Evolutionary conservation across 2,888 invertebrate species (phyloP).

Genomic region (Apamea epomidion): DNA sequence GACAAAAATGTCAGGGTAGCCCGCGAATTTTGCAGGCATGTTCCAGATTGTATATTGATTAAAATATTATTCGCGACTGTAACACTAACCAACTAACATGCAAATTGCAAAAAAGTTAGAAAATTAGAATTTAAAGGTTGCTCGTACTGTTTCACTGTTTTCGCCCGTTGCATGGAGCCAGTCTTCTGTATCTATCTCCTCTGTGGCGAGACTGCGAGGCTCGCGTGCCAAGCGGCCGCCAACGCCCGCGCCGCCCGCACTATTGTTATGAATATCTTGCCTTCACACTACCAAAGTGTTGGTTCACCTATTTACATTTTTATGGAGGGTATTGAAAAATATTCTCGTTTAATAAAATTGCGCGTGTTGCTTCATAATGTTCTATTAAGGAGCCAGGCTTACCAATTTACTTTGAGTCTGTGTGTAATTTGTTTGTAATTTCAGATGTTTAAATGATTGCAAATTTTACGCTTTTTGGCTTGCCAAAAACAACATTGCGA

Average conservation of each 20-base stretch:
- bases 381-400: slow-evolving; percentile 33
- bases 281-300: slow-evolving; percentile 61
- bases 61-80: not conserved
- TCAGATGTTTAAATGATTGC: not conserved
- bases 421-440: no score
- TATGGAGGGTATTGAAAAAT: slow-evolving; percentile 63
- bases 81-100: not conserved
- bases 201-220: slow-evolving; percentile 60
- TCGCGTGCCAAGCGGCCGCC: slow-evolving; percentile 66
- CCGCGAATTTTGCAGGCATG: not conserved
- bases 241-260: slow-evolving; percentile 44
- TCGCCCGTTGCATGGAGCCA: not conserved
- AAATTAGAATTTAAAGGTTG: not conserved
- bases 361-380: slow-evolving; percentile 45
- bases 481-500: no score
- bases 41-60: not conserved
- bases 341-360: slow-evolving; percentile 52
- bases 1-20: not conserved
- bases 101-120: not conserved
- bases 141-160: not conserved
- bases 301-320: slow-evolving; percentile 67
- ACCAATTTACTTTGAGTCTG: slow-evolving; percentile 15
- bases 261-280: slow-evolving; percentile 70
- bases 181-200: slow-evolving; percentile 1
- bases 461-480: not conserved